Conservation (phyloP, 2,797 vertebrate genomes). For the Hydrophis major region DNA sequence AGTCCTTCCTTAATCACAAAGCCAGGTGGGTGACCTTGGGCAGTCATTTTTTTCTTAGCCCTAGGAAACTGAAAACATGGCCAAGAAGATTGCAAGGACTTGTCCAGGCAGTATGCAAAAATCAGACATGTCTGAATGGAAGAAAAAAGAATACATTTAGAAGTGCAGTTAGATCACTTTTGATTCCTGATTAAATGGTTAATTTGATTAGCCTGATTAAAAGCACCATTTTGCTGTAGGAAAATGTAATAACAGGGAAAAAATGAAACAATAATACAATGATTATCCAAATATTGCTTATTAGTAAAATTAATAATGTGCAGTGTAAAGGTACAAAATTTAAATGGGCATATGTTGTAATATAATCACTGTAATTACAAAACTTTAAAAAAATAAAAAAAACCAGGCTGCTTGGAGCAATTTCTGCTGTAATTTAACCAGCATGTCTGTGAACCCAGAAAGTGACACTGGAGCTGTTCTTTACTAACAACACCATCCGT, state of each 20-base stretch:
- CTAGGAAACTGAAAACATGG: not conserved
- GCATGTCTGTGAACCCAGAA: not conserved
- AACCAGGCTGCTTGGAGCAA: not conserved
- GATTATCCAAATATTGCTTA: not conserved
- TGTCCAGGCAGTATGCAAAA: not conserved
- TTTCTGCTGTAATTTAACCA: not conserved
- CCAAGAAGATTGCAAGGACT: not conserved
- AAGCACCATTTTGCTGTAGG: not conserved
- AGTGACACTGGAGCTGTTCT: not conserved
- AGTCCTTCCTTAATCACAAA: not conserved
- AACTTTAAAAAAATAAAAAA: not conserved
- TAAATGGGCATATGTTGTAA: not conserved
- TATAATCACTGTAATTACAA: not conserved
- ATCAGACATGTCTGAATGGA: not conserved
- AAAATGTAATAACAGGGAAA: not conserved
- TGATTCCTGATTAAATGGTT: not conserved
- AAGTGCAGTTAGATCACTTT: not conserved
- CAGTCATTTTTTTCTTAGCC: not conserved
- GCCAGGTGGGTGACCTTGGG: not conserved
- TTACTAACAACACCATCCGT: not conserved
- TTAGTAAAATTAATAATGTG: not conserved
- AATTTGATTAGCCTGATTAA: not conserved
- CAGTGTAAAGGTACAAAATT: not conserved
- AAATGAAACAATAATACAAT: not conserved
- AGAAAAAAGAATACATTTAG: not conserved